These are phyloP conservation scores for Brachyopa scutellaris DNA, from an alignment of 2,888 invertebrate genomes.

Conservation along the genomic window DNA sequence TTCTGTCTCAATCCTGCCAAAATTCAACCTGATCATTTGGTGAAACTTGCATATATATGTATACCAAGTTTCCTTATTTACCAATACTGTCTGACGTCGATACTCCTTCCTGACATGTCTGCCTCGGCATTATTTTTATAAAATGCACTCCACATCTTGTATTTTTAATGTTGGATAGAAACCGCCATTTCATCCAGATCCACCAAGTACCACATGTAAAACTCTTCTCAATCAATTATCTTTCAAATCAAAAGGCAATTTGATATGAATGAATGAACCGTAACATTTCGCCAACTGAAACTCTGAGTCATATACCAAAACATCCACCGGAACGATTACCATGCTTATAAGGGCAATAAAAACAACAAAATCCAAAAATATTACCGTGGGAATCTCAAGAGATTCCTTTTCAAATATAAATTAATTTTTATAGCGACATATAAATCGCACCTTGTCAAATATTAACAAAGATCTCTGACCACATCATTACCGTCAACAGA, in stretches of 20 bases:
- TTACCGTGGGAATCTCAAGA: conserved; percentile 53
- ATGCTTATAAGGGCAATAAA: conserved; percentile 1
- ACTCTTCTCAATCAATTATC: conserved; percentile 1
- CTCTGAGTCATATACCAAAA: conserved; percentile 25
- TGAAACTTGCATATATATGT: too few relatives aligned
- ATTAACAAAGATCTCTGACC: conserved; percentile 62
- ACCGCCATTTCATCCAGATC: too few relatives aligned
- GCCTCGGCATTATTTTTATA: too few relatives aligned
- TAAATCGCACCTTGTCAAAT: conserved; percentile 66
- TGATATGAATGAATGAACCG: too few relatives aligned
- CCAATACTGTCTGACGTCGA: too few relatives aligned
- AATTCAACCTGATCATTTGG: too few relatives aligned
- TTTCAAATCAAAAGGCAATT: conserved; percentile 8
- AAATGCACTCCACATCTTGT: too few relatives aligned
- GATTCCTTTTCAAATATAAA: conserved; percentile 40
- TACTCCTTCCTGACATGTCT: too few relatives aligned
- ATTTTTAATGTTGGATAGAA: too few relatives aligned
- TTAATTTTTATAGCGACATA: conserved; percentile 48
- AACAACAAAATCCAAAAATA: conserved; percentile 25
- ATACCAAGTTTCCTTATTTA: too few relatives aligned
- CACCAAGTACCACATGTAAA: too few relatives aligned
- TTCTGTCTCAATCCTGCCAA: too few relatives aligned
- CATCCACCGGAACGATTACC: background rate
- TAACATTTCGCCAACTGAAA: conserved; percentile 21
- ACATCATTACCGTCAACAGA: conserved; percentile 59